Conservation (phyloP, 2,113 vertebrate species). For the human region GRCh38 chr4:121706501-121707000, state of each 20-base stretch:
- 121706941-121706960: background rate
- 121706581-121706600: background rate
- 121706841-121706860: background rate
- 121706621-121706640: background rate
- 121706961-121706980: background rate
- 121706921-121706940: background rate
- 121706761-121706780: background rate
- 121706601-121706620: background rate
- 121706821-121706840: rapidly evolving
- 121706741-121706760: background rate
- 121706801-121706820: background rate
- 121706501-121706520: background rate
- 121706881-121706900: background rate
- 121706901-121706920: background rate
- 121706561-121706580: background rate
- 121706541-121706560: background rate
- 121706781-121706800: background rate
- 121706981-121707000: background rate
- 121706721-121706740: background rate
- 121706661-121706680: background rate
- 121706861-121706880: background rate
- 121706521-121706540: background rate
- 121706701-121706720: background rate
- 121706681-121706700: background rate
- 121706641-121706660: background rate